A percentile compares a stretch with the other conserved stretches of the same genome.
phyloP scores from a whole-genome alignment of 2,113 vertebrate genomes.

The Turnix velox region DNA sequence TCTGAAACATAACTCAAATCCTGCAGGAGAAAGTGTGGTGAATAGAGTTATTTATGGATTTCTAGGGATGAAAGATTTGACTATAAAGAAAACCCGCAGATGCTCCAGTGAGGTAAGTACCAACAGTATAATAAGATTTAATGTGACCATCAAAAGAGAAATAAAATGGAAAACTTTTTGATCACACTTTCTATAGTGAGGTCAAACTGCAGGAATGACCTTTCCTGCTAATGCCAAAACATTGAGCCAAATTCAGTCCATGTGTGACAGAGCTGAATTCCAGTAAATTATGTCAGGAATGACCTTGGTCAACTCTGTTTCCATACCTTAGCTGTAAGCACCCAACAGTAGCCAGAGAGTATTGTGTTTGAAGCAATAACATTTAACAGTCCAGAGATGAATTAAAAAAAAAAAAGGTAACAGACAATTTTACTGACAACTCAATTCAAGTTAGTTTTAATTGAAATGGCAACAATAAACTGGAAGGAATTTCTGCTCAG shows the following conservation, averaged over 20 bases:
- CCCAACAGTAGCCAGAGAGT: neutral
- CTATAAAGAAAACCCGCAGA: constrained; percentile 58
- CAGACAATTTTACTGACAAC: neutral
- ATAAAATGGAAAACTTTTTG: constrained; percentile 60
- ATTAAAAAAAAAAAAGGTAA: neutral
- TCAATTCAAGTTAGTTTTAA: constrained; percentile 3
- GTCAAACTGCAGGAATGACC: constrained; percentile 36
- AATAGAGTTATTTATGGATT: constrained; percentile 53
- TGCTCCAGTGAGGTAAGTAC: constrained; percentile 30
- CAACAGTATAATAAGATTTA: constrained; percentile 58
- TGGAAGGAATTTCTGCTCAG: neutral
- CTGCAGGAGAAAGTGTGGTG: neutral
- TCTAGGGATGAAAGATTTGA: constrained; percentile 40
- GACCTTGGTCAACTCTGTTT: constrained; percentile 6
- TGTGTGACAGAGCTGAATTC: neutral
- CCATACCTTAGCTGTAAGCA: neutral
- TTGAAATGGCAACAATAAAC: neutral
- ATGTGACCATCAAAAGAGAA: constrained; percentile 59
- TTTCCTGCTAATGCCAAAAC: constrained; percentile 34
- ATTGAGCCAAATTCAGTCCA: constrained; percentile 12
- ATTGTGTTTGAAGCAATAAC: neutral
- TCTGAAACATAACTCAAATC: constrained; percentile 25
- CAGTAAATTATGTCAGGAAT: neutral
- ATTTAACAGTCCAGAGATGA: neutral
- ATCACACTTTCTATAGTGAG: neutral